Conservation (phyloP, 2,888 invertebrate species). For the Hartigia nigra region DNA sequence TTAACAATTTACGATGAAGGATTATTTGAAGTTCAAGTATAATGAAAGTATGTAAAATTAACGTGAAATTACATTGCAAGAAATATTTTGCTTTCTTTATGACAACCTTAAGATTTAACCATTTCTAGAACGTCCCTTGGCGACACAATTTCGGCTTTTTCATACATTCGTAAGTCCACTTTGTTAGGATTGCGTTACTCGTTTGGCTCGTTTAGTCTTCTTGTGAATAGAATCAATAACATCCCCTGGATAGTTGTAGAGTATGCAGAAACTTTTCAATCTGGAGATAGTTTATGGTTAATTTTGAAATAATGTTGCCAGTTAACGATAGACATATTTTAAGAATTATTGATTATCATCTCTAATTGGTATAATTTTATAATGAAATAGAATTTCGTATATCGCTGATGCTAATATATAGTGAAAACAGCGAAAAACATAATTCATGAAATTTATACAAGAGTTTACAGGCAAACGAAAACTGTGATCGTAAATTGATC, state of each 20-base stretch:
- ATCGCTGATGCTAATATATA: neutral
- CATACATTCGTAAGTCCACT: neutral
- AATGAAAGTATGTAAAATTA: neutral
- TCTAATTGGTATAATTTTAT: neutral
- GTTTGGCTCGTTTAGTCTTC: neutral
- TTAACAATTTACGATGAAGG: neutral
- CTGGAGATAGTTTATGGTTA: neutral
- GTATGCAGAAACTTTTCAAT: neutral
- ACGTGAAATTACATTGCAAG: neutral
- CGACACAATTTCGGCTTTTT: neutral
- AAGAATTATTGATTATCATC: neutral
- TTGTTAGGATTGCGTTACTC: neutral
- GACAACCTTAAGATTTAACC: neutral
- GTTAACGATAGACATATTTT: neutral
- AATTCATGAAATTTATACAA: neutral
- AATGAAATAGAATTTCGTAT: neutral
- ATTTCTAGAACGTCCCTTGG: neutral
- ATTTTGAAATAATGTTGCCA: neutral
- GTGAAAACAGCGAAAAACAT: neutral
- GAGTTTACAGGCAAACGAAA: neutral
- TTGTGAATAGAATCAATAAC: neutral
- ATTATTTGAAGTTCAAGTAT: neutral
- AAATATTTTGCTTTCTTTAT: neutral
- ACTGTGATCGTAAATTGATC: neutral
- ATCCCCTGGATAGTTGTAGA: neutral